Percentiles rank a stretch among this genome's conserved stretches.
phyloP scores from a whole-genome alignment of 2,797 vertebrate species.

The Silurus aristotelis region DNA sequence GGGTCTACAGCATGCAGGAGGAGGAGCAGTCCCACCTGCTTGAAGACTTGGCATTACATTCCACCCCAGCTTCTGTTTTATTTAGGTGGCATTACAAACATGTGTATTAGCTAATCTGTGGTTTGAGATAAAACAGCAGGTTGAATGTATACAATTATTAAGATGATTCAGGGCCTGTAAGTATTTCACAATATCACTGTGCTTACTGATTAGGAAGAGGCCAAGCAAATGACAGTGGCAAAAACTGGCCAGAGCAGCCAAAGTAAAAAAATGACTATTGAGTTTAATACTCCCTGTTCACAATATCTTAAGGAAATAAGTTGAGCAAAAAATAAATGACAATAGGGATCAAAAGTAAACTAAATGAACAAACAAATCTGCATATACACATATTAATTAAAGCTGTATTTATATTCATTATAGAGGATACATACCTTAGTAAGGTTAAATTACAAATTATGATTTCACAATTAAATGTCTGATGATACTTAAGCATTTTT shows the following conservation, averaged over 20 bases:
- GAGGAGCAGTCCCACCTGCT: conserved; percentile 37
- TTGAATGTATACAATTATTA: conserved; percentile 55
- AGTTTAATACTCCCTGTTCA: not conserved
- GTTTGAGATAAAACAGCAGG: conserved; percentile 52
- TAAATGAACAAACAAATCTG: not conserved
- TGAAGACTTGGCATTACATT: conserved; percentile 45
- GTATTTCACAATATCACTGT: not conserved
- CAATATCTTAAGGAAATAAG: no score
- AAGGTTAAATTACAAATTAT: not conserved
- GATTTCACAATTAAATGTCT: not conserved
- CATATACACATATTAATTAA: not conserved
- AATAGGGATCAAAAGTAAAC: not conserved
- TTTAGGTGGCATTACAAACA: conserved; percentile 58
- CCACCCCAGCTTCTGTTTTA: conserved; percentile 53
- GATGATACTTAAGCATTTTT: not conserved
- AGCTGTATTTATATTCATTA: not conserved
- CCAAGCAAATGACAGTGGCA: not conserved
- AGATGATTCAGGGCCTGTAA: conserved; percentile 23
- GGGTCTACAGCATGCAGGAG: conserved; percentile 47
- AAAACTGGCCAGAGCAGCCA: not conserved
- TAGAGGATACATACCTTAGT: not conserved
- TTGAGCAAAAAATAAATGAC: not conserved
- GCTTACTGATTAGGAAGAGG: not conserved
- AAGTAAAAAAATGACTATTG: not conserved
- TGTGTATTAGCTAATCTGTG: conserved; percentile 62